phyloP scores from a whole-genome alignment of 2,113 vertebrate genomes.

The Microcebus tavaratra region DNA sequence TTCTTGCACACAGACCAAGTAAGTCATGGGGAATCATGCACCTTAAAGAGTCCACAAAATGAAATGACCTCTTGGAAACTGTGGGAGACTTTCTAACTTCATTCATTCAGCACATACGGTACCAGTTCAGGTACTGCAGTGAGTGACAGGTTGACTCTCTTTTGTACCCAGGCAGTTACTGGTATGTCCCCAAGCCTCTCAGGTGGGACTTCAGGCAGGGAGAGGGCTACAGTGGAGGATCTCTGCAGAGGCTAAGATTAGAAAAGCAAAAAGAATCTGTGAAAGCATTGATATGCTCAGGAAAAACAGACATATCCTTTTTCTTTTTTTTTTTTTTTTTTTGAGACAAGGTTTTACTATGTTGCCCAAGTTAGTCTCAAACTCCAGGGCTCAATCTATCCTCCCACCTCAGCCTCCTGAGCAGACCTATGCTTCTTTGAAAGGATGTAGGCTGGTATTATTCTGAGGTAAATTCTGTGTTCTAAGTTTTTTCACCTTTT shows the following conservation, averaged over 20 bases:
- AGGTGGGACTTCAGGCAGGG: neutral
- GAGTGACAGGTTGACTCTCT: neutral
- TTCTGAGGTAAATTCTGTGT: neutral
- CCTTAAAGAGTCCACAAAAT: neutral
- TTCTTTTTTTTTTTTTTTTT: neutral
- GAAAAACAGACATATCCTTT: neutral
- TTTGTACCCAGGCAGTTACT: neutral
- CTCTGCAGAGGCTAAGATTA: neutral
- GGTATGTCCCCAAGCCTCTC: neutral
- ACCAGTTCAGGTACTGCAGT: neutral
- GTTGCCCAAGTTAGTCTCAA: too few species aligned
- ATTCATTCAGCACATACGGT: neutral
- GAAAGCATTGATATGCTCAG: neutral
- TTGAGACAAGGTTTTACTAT: too few species aligned
- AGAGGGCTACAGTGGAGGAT: neutral
- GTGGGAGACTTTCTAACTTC: neutral
- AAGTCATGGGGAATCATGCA: neutral
- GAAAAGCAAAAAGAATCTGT: neutral
- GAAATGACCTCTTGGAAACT: neutral
- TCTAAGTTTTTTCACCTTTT: neutral
- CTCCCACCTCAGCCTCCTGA: too few species aligned
- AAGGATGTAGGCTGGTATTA: neutral
- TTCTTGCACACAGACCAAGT: neutral
- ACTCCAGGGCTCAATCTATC: too few species aligned
- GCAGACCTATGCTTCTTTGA: neutral